Evolutionary conservation across 2,113 vertebrate genomes (phyloP).

Genomic region (Callocephalon fimbriatum): DNA sequence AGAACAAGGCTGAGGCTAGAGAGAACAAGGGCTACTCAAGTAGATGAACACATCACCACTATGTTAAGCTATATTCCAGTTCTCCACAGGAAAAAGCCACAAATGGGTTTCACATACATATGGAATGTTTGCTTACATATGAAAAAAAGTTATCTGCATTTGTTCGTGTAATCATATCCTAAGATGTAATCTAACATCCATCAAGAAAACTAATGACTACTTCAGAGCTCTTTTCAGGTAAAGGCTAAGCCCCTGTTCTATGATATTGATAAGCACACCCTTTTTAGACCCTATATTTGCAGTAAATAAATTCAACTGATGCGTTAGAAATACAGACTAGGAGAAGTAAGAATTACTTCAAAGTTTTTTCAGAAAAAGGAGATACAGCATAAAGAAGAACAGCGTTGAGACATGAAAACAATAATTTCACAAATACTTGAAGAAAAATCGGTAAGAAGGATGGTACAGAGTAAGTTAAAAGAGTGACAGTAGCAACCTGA

Average conservation of each 20-base stretch:
- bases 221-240: not conserved
- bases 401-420: not conserved
- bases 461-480: not conserved
- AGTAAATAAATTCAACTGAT: not conserved
- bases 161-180: not conserved
- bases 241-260: not conserved
- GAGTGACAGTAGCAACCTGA: not conserved
- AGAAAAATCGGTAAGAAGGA: not conserved
- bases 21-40: not conserved
- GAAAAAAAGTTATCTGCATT: not conserved
- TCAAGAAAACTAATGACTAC: not conserved
- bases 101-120: not conserved
- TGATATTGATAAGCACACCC: rapidly evolving
- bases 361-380: not conserved
- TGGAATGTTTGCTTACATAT: not conserved
- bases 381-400: not conserved
- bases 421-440: not conserved
- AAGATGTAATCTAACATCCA: not conserved
- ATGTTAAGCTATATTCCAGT: not conserved
- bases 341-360: not conserved
- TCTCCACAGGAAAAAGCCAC: not conserved
- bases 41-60: not conserved
- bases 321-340: not conserved
- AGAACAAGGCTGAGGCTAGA: not conserved
- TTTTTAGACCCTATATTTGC: not conserved